Percentiles rank a stretch among this genome's conserved stretches.
Conservation (phyloP, 2,113 vertebrate species). For the Heterotilapia buettikoferi region DNA sequence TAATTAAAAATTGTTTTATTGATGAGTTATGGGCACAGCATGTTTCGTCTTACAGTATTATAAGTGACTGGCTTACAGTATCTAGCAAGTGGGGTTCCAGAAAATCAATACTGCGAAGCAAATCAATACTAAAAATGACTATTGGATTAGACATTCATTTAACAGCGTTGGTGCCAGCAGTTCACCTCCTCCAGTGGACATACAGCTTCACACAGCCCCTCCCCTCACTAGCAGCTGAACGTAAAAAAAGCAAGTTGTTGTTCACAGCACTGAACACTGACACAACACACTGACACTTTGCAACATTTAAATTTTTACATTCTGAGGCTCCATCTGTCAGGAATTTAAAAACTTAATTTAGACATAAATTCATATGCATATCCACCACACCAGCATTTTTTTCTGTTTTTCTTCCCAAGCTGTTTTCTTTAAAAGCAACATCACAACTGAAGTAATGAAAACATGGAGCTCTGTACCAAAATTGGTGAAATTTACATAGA, state of each 20-base stretch:
- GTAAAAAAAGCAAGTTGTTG: not conserved
- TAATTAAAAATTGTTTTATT: not conserved
- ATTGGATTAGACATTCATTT: not conserved
- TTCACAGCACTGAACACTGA: not conserved
- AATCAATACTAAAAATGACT: not conserved
- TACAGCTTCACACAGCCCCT: not conserved
- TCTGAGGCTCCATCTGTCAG: not conserved
- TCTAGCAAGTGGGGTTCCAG: not conserved
- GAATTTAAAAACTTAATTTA: not conserved
- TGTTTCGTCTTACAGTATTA: not conserved
- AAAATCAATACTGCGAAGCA: not conserved
- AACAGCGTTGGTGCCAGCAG: not conserved
- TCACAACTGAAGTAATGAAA: not conserved
- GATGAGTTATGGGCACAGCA: not conserved
- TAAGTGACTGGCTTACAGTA: not conserved
- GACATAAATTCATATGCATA: not conserved
- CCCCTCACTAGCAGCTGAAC: not conserved
- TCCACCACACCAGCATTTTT: not conserved
- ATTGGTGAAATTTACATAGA: not conserved
- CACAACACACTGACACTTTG: not conserved
- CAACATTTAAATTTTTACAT: not conserved
- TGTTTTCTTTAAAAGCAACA: not conserved
- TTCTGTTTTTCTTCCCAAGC: not conserved
- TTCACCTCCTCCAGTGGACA: not conserved
- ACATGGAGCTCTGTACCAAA: not conserved